Percentiles rank a stretch among this genome's conserved stretches.
phyloP scores from a whole-genome alignment of 2,797 vertebrate genomes.

The Neopelma chrysocephalum region DNA sequence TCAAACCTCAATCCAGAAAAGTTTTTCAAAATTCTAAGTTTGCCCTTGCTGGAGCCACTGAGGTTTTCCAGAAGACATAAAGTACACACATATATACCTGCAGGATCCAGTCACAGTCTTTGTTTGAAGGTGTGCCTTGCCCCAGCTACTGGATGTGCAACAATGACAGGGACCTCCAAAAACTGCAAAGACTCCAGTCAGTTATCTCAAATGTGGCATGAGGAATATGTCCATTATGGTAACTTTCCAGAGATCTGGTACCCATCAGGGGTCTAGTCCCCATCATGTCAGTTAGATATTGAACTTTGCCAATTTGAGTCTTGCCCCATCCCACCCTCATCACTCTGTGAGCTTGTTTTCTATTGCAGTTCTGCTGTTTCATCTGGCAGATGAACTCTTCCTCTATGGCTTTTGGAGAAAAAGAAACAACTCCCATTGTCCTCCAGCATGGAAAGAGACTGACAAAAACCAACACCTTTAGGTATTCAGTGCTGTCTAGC shows the following conservation, averaged over 20 bases:
- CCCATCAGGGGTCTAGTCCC: neutral
- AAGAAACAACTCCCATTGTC: neutral
- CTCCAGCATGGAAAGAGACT: neutral
- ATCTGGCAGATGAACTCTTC: neutral
- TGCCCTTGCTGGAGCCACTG: neutral
- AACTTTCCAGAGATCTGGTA: neutral
- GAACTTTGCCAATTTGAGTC: neutral
- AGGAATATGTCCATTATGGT: neutral
- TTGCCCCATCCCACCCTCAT: neutral
- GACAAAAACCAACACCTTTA: neutral
- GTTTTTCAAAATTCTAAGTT: neutral
- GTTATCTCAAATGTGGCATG: neutral
- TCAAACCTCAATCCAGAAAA: neutral
- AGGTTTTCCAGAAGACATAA: neutral
- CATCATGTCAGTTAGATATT: neutral
- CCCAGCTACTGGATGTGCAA: neutral
- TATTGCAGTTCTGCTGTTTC: neutral
- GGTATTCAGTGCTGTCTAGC: neutral
- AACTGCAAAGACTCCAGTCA: neutral
- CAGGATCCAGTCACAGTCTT: neutral
- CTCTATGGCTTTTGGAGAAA: neutral
- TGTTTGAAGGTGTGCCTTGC: neutral
- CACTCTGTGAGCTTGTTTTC: neutral
- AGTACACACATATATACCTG: neutral
- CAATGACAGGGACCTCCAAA: neutral